Evolutionary conservation across 2,113 vertebrate species (phyloP).

Genomic region (Falcunculus frontatus): DNA sequence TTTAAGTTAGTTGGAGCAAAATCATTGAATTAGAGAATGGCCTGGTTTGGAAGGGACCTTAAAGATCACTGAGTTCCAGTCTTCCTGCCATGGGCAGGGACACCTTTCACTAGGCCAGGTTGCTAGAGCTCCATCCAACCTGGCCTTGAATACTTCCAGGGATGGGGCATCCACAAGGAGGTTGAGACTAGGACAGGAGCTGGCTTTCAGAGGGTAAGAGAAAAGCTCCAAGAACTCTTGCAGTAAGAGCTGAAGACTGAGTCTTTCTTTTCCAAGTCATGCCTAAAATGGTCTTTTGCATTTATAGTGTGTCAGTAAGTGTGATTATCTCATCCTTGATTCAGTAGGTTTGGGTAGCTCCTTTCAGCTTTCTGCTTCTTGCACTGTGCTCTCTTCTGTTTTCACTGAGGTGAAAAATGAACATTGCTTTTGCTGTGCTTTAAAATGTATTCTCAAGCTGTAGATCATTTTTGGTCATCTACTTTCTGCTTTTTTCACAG

Average conservation of each 20-base stretch:
- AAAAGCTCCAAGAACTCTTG: not conserved
- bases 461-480: not conserved
- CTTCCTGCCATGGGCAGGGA: rapidly evolving
- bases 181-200: not conserved
- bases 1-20: not conserved
- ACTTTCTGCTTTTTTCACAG: not conserved
- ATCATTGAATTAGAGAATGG: not conserved
- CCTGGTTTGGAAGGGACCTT: not conserved
- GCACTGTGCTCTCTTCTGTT: not conserved
- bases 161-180: not conserved
- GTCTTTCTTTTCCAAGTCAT: not conserved
- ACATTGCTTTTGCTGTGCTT: not conserved
- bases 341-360: not conserved
- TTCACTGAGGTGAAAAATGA: not conserved
- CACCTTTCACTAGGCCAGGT: not conserved
- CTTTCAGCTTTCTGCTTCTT: not conserved
- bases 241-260: not conserved
- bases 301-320: not conserved
- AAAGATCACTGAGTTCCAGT: not conserved
- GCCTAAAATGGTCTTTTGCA: not conserved
- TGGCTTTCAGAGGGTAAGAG: not conserved
- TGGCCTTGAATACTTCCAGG: not conserved
- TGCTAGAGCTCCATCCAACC: not conserved
- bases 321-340: not conserved
- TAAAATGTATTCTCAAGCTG: not conserved